Evolutionary conservation across 35 echinoderm and acorn worm genomes (phyloP).

Genomic region (Ophioderma brevispina): DNA sequence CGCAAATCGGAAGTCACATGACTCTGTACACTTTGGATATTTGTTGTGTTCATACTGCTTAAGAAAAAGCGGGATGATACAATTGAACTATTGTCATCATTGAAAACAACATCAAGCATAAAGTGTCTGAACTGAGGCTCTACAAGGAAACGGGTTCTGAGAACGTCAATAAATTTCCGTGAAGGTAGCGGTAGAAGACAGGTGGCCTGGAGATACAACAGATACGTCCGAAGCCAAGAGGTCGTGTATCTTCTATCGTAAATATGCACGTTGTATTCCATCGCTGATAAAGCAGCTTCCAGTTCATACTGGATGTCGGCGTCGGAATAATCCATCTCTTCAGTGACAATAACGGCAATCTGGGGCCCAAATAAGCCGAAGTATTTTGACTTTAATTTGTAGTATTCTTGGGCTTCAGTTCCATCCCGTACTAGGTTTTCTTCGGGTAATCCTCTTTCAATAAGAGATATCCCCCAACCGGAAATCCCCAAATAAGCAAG

Average conservation of each 20-base stretch:
- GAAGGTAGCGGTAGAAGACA: constrained; percentile 11
- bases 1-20: constrained; percentile 58
- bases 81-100: constrained; percentile 40
- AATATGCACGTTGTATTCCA: constrained; percentile 9
- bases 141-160: constrained; percentile 60
- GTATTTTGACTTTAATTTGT: constrained; percentile 43
- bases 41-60: constrained; percentile 26
- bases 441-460: constrained; percentile 37
- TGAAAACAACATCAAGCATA: constrained; percentile 67
- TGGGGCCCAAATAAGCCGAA: constrained; percentile 59
- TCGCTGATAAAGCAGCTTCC: constrained; percentile 20
- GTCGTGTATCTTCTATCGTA: not conserved
- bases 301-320: constrained; percentile 32
- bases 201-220: constrained; percentile 5
- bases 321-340: constrained; percentile 69
- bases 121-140: constrained; percentile 53
- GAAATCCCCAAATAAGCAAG: constrained; percentile 36
- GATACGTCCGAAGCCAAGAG: constrained; percentile 20
- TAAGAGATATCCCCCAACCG: constrained; percentile 61
- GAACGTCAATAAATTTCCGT: constrained; percentile 16
- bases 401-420: constrained; percentile 26
- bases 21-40: constrained; percentile 32
- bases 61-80: constrained; percentile 58
- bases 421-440: constrained; percentile 71
- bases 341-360: constrained; percentile 45